Conservation (phyloP, 1,140 invertebrate species). For the Dendrolimus kikuchii region DNA sequence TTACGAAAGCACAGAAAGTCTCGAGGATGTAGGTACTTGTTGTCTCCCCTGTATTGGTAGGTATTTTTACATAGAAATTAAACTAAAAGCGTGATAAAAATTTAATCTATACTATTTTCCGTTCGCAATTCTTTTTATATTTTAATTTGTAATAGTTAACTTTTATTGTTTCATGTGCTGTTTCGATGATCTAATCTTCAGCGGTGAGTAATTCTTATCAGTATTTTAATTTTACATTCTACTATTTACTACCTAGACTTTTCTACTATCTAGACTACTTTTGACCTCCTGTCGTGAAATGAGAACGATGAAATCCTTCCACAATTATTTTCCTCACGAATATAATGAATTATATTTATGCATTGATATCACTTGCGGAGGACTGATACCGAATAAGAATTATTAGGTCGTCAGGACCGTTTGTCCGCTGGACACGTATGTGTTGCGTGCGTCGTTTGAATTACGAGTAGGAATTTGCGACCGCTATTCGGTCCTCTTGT, state of each 20-base stretch:
- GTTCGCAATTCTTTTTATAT: conserved; percentile 1
- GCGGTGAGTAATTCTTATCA: conserved; percentile 47
- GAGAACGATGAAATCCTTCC: too few species aligned
- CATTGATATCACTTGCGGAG: conserved; percentile 25
- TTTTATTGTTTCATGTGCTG: conserved; percentile 62
- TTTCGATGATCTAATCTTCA: conserved; percentile 22
- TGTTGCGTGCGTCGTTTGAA: conserved; percentile 54
- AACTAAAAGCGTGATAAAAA: background rate
- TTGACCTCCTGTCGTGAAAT: too few species aligned
- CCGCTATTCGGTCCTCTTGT: conserved; percentile 61
- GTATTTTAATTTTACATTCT: background rate
- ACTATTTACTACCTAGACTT: too few species aligned
- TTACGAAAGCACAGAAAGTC: conserved; percentile 46
- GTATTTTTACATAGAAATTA: conserved; percentile 8
- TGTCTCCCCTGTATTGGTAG: conserved; percentile 60
- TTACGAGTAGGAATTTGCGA: conserved; percentile 69
- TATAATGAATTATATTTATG: conserved; percentile 24
- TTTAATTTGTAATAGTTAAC: conserved; percentile 7
- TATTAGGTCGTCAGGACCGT: conserved; percentile 61
- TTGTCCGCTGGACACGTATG: conserved; percentile 51
- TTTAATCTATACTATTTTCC: background rate
- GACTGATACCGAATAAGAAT: conserved; percentile 42
- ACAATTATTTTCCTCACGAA: too few species aligned
- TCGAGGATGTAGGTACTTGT: conserved; percentile 54
- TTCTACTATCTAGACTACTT: too few species aligned